Conservation (phyloP, 2,797 vertebrate species). For the Thripadectes ignobilis region DNA sequence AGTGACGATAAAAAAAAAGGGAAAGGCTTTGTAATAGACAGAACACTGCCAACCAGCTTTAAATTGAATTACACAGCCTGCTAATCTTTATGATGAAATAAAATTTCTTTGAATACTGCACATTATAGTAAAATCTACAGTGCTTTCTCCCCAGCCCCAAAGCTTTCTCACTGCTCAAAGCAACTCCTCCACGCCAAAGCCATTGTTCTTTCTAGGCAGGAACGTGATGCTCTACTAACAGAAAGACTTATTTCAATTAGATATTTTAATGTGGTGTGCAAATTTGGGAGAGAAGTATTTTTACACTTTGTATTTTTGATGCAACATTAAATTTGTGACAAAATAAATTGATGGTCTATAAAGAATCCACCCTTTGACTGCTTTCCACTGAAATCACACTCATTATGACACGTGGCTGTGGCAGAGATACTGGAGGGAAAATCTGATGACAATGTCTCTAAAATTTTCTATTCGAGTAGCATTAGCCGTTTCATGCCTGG, state of each 20-base stretch:
- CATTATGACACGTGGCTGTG: background rate
- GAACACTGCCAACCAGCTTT: slow-evolving; percentile 72
- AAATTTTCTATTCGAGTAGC: background rate
- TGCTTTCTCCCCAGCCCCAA: background rate
- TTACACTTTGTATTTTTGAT: background rate
- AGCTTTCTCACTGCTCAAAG: background rate
- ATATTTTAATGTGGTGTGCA: background rate
- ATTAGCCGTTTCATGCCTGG: background rate
- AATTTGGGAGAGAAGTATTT: background rate
- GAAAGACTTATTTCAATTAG: background rate
- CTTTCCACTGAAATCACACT: background rate
- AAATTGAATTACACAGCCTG: slow-evolving; percentile 85
- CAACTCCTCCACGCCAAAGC: background rate
- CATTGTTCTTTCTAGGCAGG: slow-evolving; percentile 26
- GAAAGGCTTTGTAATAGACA: slow-evolving; percentile 65
- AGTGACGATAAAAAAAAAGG: slow-evolving; percentile 43
- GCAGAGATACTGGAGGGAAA: background rate
- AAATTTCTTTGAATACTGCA: slow-evolving; percentile 72
- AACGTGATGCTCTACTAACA: background rate
- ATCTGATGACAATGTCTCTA: background rate
- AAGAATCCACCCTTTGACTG: background rate
- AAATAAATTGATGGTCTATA: background rate
- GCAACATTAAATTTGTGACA: background rate
- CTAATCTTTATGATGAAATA: slow-evolving; percentile 82
- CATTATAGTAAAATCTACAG: slow-evolving; percentile 71